Conservation (phyloP, 2,888 invertebrate genomes). For the Linyphia triangularis region DNA sequence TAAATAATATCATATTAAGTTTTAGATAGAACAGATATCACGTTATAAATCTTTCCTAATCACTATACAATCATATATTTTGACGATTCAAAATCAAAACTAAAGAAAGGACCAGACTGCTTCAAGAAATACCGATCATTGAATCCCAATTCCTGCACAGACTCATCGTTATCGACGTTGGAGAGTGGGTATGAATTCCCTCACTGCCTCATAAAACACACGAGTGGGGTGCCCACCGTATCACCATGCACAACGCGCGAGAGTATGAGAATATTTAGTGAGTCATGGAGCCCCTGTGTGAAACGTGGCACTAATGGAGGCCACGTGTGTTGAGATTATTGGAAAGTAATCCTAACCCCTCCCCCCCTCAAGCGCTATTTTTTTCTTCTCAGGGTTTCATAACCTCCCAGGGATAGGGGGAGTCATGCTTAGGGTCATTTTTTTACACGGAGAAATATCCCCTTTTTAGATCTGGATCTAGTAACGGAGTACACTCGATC, state of each 20-base stretch:
- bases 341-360: slow-evolving; percentile 62
- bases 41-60: too few species aligned
- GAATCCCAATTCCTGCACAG: not conserved
- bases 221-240: not conserved
- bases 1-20: too few species aligned
- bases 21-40: too few species aligned
- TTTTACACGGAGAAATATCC: not conserved
- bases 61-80: too few species aligned
- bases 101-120: too few species aligned
- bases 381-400: not conserved
- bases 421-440: not conserved
- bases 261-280: slow-evolving; percentile 52
- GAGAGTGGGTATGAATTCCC: not conserved
- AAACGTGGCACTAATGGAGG: slow-evolving; percentile 45
- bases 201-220: slow-evolving; percentile 20
- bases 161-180: not conserved
- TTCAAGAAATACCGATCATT: too few species aligned
- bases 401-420: not conserved
- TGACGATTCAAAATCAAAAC: too few species aligned
- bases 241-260: slow-evolving; percentile 27
- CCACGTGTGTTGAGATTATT: slow-evolving; percentile 54
- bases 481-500: not conserved
- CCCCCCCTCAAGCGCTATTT: slow-evolving; percentile 10
- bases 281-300: slow-evolving; percentile 31
- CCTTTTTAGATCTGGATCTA: not conserved